Percentiles rank a stretch among this genome's conserved stretches.
phyloP scores from a whole-genome alignment of 1,140 invertebrate genomes.

The Rhyzopertha dominica region DNA sequence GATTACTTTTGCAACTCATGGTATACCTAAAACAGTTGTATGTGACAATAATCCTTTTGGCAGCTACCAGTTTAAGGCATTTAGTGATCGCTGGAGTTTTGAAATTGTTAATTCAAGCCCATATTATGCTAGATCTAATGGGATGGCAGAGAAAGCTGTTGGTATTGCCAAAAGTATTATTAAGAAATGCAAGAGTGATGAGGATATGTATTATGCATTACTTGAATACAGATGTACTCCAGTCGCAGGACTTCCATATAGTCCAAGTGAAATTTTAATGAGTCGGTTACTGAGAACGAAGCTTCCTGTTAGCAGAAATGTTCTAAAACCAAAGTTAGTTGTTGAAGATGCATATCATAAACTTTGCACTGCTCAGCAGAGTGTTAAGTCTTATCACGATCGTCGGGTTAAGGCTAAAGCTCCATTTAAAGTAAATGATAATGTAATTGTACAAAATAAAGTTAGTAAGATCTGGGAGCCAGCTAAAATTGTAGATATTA shows the following conservation, averaged over 20 bases:
- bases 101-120: neutral
- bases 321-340: conserved; percentile 1
- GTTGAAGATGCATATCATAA: neutral
- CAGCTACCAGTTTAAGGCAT: neutral
- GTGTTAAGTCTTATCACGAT: conserved; percentile 6
- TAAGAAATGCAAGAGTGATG: neutral
- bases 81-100: neutral
- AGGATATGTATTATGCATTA: neutral
- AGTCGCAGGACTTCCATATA: conserved; percentile 1
- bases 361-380: neutral
- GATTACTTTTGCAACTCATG: neutral
- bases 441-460: neutral
- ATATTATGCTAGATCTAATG: neutral
- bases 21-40: neutral
- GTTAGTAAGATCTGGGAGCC: neutral
- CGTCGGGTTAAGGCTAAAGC: neutral
- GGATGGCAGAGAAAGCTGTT: conserved; percentile 5
- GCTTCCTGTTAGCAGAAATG: neutral
- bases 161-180: neutral
- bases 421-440: conserved; percentile 1
- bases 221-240: conserved; percentile 4
- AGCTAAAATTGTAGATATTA: neutral
- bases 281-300: neutral
- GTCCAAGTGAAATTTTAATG: too few relatives aligned
- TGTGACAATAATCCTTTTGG: neutral